Conservation (phyloP, 2,113 vertebrate genomes). For the Dicentrarchus labrax region DNA sequence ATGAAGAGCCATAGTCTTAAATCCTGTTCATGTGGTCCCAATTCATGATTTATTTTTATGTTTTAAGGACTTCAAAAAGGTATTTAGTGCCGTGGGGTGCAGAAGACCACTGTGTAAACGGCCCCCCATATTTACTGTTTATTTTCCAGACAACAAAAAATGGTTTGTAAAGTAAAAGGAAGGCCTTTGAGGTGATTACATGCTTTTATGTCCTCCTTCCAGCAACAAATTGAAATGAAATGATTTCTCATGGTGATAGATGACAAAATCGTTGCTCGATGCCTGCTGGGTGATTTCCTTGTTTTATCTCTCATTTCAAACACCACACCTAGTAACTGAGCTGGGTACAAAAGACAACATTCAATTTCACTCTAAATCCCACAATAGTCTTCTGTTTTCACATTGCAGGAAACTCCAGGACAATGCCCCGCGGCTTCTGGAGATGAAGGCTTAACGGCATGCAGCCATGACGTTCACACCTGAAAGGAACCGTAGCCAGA, state of each 20-base stretch:
- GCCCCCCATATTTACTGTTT: conserved; percentile 56
- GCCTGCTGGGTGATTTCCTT: conserved; percentile 66
- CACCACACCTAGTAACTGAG: conserved; percentile 42
- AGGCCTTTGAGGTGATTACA: conserved; percentile 65
- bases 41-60: background rate
- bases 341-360: conserved; percentile 62
- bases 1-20: background rate
- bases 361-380: conserved; percentile 71
- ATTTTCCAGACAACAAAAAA: conserved; percentile 53
- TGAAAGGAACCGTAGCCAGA: conserved; percentile 38
- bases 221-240: conserved; percentile 78
- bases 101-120: conserved; percentile 37
- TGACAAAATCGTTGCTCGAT: conserved; percentile 61
- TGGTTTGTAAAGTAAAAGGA: conserved; percentile 49
- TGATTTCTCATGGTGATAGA: conserved; percentile 77
- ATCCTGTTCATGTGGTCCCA: background rate
- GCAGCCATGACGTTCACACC: conserved; percentile 40
- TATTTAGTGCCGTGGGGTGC: background rate
- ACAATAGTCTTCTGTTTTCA: conserved; percentile 51
- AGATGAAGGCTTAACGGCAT: conserved; percentile 54
- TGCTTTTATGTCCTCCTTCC: conserved; percentile 71
- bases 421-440: conserved; percentile 36
- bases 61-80: conserved; percentile 22
- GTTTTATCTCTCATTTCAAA: conserved; percentile 72
- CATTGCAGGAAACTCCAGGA: conserved; percentile 49